Evolutionary conservation across 2,113 vertebrate genomes (phyloP), one percentile per base, ranked within the genome.

Genomic region (Aythya baeri): DNA sequence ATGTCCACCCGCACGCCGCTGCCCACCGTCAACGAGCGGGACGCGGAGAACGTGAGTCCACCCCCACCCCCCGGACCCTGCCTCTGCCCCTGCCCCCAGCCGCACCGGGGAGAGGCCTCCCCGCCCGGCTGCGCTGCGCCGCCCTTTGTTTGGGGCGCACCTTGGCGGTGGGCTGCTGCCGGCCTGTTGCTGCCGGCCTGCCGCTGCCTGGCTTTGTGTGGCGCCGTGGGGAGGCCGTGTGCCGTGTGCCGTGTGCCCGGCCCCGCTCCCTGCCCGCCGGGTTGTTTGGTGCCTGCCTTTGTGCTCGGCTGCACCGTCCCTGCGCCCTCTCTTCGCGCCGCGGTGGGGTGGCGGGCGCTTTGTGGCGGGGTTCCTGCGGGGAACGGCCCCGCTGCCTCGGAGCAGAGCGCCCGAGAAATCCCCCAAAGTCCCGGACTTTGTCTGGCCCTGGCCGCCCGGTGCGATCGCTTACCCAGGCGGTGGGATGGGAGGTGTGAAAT

Each of bases 1-100:
- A 99, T 99, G 99, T 99, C 99, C 97, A 98, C 98, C 95, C 98
- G 99, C 98, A 99, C 99, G 98, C 99, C 99, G 98, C 98, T 99
- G 98, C 99, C 99, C 80, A 99, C 99, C 82, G 99, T 99, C 96
- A 99, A 99, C 97, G 99, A 99, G 97, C 98, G 99, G 88, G 99
- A 99, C 97, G 97, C 99, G 49, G 99, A 99, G 97, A 99, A 99
- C 44, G 99, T 99, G 97, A 41, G 41, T 41, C 41, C 41, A 41
- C 41, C 12, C 41, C 41, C 41, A 41, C 41, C 12, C 41, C 5
- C 41, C 41, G 12, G 11, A 3, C 41, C 41, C 41, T 41, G 41
- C 41, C 41, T 11, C 41, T 41, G 11, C 3, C 41, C 41, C 41
- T 41, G 41, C 41, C 41, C 41, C 41, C 12, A 5, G 41, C 41